Evolutionary conservation across 2,797 vertebrate genomes (phyloP), one percentile per base, ranked within the genome.

Genomic region (Epinephelus coioides): DNA sequence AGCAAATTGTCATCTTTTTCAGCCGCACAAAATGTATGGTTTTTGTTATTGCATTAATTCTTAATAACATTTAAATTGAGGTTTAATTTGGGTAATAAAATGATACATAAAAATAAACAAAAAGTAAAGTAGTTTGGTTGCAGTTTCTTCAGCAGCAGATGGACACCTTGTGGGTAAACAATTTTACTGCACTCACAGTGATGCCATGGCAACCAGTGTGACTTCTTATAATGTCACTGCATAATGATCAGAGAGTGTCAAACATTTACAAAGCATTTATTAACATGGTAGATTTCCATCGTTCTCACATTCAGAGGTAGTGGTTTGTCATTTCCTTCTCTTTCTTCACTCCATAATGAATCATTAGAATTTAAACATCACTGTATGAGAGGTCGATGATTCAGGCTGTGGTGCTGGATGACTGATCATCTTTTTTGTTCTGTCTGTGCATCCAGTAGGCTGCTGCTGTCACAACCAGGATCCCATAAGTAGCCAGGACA

Each of bases 401-500:
- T 91, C 73, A 92, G 66, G 40, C 63, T 0, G 65, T 21, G 25
- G 86, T 44, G 50, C 21, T 38, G 53, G 93, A 51, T 3, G 64
- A 53, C 59, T 51, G 67, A 1, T 59, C 73, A 61, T 86, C 86
- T n/a, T 85, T 74, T 68, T 83, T 89, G 66, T 63, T 82, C 30
- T 53, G 63, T 47, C 67, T 80, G 72, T 88, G 88, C 61, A 91
- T 73, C 51, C 78, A 30, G 83, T 82, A 93, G 73, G 80, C 86
- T 0, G 81, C 88, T 51, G 90, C 88, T 1, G 83, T 64, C 6
- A 81, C 59, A 3, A 47, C 81, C 25, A 95, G 19, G 49, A 91
- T 59, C 60, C 90, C 84, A 21, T 93, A 94, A 18, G 91, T 92
- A 19, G 84, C 89, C 72, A 94, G 50, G 43, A 94, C 94, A 54